phyloP scores from a whole-genome alignment of 2,113 vertebrate species.

The Oriolus oriolus region DNA sequence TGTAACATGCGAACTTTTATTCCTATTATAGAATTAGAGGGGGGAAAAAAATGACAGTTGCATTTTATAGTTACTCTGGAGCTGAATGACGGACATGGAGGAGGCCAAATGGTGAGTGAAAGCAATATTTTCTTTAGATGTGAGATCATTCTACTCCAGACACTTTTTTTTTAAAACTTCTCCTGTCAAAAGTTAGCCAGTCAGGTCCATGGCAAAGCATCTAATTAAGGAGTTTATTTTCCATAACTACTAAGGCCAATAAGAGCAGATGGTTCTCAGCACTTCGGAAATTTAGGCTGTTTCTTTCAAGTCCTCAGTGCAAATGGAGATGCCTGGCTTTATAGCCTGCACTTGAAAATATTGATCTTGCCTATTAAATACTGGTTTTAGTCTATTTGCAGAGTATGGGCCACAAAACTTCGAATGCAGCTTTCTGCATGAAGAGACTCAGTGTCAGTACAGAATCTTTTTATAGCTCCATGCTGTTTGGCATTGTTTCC shows the following conservation, averaged over 20 bases:
- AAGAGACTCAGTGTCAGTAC: background rate
- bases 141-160: background rate
- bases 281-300: background rate
- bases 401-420: background rate
- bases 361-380: background rate
- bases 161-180: background rate
- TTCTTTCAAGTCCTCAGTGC: background rate
- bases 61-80: background rate
- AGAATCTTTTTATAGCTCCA: background rate
- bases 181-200: background rate
- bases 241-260: background rate
- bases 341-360: background rate
- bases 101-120: background rate
- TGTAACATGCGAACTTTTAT: background rate
- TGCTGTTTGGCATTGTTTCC: background rate
- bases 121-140: background rate
- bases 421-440: background rate
- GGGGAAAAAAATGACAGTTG: background rate
- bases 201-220: background rate
- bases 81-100: background rate
- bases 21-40: background rate
- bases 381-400: background rate
- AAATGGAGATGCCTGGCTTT: background rate
- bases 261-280: background rate
- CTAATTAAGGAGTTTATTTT: background rate